Evolutionary conservation across 2,888 invertebrate species (phyloP).

Genomic region (Adelphocoris suturalis): DNA sequence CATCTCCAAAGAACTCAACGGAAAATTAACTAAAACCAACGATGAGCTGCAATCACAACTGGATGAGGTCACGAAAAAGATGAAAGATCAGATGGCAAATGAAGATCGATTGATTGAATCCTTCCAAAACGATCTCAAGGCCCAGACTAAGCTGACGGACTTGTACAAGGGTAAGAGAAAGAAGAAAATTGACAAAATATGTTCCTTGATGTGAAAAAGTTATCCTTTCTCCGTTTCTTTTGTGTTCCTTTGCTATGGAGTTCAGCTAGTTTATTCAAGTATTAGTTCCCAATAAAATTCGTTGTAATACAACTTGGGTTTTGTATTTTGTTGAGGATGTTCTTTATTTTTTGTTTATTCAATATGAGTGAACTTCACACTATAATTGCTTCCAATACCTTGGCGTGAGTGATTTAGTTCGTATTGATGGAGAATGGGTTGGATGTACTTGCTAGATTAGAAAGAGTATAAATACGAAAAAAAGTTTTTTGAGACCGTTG

Average conservation of each 20-base stretch:
- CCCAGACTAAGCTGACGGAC: conserved; percentile 90
- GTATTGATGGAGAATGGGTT: no score
- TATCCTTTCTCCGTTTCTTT: not conserved
- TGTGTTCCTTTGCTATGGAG: not conserved
- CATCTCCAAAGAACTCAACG: conserved; percentile 85
- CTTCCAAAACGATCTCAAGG: conserved; percentile 89
- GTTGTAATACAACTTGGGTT: not conserved
- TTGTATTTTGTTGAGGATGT: not conserved
- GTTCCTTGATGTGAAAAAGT: conserved; percentile 8
- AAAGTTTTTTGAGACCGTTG: no score
- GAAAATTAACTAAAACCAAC: conserved; percentile 83
- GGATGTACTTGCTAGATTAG: no score
- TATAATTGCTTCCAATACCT: no score
- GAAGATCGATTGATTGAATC: conserved; percentile 85
- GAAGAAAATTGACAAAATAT: not conserved
- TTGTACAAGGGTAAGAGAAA: conserved; percentile 84
- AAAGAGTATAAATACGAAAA: no score
- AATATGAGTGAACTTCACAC: no score
- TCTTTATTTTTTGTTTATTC: not conserved
- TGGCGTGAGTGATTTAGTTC: no score
- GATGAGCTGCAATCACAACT: conserved; percentile 84
- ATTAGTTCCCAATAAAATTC: not conserved
- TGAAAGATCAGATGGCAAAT: conserved; percentile 87
- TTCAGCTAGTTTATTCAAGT: not conserved
- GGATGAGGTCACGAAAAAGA: conserved; percentile 85